phyloP scores from a whole-genome alignment of 2,113 vertebrate species.

The Elachura formosa region DNA sequence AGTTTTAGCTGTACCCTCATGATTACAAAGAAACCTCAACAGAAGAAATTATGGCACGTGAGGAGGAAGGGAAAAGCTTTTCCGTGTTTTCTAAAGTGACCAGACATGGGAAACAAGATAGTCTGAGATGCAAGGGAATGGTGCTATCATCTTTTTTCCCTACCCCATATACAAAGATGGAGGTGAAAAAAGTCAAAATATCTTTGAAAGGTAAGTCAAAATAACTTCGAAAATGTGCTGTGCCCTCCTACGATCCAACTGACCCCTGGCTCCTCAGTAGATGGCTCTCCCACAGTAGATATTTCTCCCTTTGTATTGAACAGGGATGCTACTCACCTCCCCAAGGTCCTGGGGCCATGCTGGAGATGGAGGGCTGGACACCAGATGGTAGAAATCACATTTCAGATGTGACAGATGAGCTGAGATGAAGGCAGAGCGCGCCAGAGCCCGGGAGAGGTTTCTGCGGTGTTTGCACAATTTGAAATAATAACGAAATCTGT shows the following conservation, averaged over 20 bases:
- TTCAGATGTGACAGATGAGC: constrained; percentile 1
- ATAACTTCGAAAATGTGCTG: background rate
- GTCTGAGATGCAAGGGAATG: background rate
- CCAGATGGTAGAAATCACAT: background rate
- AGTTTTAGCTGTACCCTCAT: background rate
- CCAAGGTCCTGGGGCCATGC: background rate
- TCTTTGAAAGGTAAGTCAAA: background rate
- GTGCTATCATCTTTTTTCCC: background rate
- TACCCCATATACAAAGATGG: background rate
- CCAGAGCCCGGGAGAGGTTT: constrained; percentile 19
- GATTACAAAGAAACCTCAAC: background rate
- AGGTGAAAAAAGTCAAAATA: background rate
- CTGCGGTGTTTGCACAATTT: constrained; percentile 29
- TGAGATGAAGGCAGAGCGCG: background rate
- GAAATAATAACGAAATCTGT: constrained; percentile 57
- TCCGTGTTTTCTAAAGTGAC: background rate
- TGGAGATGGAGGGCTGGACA: background rate
- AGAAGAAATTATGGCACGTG: background rate
- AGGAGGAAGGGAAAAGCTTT: background rate
- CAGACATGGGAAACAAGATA: background rate
- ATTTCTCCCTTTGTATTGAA: background rate
- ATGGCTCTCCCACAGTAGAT: background rate
- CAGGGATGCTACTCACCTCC: background rate
- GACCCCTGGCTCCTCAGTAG: background rate
- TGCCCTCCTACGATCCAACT: background rate